Percentiles rank a stretch among this genome's conserved stretches.
Evolutionary conservation across 2,113 vertebrate genomes (phyloP).

Genomic region (Paratilapia polleni): DNA sequence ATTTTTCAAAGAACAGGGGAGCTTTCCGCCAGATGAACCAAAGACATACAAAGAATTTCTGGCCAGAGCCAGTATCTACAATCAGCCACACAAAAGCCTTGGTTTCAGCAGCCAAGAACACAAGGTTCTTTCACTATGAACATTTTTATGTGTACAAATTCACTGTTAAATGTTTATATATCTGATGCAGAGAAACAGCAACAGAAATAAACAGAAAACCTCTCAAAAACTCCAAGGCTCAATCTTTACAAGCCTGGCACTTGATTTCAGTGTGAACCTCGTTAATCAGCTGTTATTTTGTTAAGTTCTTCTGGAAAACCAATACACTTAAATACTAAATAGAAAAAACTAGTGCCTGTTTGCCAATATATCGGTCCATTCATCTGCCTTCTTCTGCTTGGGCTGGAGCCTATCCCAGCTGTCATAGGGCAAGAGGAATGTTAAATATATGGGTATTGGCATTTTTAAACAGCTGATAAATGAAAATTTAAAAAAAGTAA

Average conservation of each 20-base stretch:
- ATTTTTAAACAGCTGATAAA: too few relatives aligned
- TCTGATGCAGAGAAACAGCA: not conserved
- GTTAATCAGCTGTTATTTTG: not conserved
- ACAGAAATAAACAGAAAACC: not conserved
- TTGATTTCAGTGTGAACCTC: not conserved
- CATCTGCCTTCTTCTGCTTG: too few relatives aligned
- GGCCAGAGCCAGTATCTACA: conserved; percentile 20
- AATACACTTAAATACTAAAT: not conserved
- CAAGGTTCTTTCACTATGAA: not conserved
- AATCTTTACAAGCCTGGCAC: not conserved
- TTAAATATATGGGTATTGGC: too few relatives aligned
- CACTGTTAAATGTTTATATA: not conserved
- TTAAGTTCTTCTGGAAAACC: not conserved
- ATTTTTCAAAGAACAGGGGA: conserved; percentile 60
- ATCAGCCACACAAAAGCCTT: conserved; percentile 31
- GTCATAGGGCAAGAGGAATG: too few relatives aligned
- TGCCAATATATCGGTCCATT: too few relatives aligned
- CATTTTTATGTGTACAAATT: conserved; percentile 3
- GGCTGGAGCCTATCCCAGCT: too few relatives aligned
- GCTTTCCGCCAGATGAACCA: conserved; percentile 45
- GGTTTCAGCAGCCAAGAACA: conserved; percentile 10
- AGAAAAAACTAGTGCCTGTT: too few relatives aligned
- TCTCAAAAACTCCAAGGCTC: not conserved
- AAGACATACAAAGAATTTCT: conserved; percentile 31
- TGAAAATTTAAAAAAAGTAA: too few relatives aligned